These are phyloP conservation scores for Trichonephila clavipes DNA, from an alignment of 1,140 invertebrate genomes.

Conservation along the genomic window DNA sequence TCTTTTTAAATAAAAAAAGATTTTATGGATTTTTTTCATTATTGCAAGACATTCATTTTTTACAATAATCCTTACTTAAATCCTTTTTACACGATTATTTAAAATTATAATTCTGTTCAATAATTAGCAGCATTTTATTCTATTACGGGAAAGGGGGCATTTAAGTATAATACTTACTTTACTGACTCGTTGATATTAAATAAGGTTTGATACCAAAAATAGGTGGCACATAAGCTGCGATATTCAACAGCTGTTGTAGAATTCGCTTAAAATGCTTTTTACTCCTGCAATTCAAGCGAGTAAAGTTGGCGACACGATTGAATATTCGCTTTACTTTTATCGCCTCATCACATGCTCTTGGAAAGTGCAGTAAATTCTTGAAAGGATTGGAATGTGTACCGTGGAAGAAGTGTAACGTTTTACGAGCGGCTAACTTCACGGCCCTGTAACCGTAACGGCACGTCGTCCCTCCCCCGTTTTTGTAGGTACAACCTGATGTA, in stretches of 20 bases:
- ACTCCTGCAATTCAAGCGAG: not conserved
- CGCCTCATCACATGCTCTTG: not conserved
- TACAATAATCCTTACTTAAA: too few relatives aligned
- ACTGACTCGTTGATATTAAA: too few relatives aligned
- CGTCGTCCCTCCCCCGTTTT: not conserved
- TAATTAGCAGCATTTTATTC: too few relatives aligned
- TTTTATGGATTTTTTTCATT: too few relatives aligned
- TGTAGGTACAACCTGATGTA: constrained; percentile 61
- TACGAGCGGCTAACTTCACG: constrained; percentile 60
- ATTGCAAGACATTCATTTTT: too few relatives aligned
- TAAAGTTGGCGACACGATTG: not conserved
- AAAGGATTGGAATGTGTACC: constrained; percentile 1
- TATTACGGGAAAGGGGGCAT: too few relatives aligned
- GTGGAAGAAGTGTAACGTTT: constrained; percentile 2
- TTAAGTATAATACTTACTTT: too few relatives aligned
- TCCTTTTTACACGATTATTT: too few relatives aligned
- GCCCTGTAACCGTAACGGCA: constrained; percentile 32
- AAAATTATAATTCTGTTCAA: too few relatives aligned
- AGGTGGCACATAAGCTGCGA: not conserved
- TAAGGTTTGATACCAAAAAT: too few relatives aligned
- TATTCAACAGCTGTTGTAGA: not conserved
- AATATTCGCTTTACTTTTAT: constrained; percentile 4
- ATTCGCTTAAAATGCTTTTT: not conserved
- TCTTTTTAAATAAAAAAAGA: too few relatives aligned
- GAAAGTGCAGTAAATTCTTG: constrained; percentile 9